Evolutionary conservation across 2,113 vertebrate species (phyloP).

Genomic region (Leptobrachium ailaonicum): DNA sequence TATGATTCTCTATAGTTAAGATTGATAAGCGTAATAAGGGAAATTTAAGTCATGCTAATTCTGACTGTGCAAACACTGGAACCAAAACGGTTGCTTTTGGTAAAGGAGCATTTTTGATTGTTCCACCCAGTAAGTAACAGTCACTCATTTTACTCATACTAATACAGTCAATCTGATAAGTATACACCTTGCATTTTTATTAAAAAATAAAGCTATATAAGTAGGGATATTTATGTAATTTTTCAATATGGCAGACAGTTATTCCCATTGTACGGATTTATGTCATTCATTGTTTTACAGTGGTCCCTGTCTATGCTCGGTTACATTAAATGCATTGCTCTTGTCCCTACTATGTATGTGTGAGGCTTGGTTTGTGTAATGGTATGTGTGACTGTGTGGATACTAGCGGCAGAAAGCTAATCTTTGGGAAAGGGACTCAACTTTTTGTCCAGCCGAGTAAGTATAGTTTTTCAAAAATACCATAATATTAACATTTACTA

Average conservation of each 20-base stretch:
- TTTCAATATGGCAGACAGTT: too few species aligned
- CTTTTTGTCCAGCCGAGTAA: constrained; percentile 44
- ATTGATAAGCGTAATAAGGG: too few species aligned
- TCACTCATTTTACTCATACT: neutral
- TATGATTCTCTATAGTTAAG: too few species aligned
- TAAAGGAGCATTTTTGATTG: constrained; percentile 51
- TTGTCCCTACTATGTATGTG: too few species aligned
- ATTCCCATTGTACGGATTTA: too few species aligned
- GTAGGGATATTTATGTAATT: too few species aligned
- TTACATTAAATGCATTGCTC: too few species aligned
- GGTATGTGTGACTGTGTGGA: constrained; percentile 41
- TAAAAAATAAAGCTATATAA: too few species aligned
- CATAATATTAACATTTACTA: neutral
- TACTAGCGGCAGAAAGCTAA: constrained; percentile 41
- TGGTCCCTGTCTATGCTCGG: too few species aligned
- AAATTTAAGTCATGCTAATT: constrained; percentile 38
- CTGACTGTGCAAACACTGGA: constrained; percentile 48
- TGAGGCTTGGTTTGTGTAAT: constrained; percentile 52
- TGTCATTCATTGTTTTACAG: too few species aligned
- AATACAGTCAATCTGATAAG: too few species aligned
- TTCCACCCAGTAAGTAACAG: constrained; percentile 56
- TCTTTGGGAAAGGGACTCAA: constrained; percentile 56
- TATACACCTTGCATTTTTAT: too few species aligned
- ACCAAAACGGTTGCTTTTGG: constrained; percentile 33
- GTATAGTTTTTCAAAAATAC: neutral